phyloP scores from a whole-genome alignment of 2,888 invertebrate species.

The Busseola fusca region DNA sequence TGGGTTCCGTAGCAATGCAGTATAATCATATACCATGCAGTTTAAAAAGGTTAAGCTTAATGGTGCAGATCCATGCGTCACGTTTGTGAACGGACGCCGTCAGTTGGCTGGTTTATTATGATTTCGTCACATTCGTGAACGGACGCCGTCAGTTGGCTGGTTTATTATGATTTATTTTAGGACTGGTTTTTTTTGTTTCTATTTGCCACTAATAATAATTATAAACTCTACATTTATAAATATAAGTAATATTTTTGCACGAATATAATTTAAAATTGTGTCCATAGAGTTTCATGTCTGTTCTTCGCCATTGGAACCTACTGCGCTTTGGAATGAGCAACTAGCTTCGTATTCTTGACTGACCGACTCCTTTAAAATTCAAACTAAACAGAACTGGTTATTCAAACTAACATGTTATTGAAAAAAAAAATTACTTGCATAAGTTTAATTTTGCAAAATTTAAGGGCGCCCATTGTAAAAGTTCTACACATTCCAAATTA shows the following conservation, averaged over 20 bases:
- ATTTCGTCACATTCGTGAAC: not conserved
- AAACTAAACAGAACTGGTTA: no score
- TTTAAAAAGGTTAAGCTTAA: not conserved
- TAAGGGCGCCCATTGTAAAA: not conserved
- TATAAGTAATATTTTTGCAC: no score
- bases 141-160: not conserved
- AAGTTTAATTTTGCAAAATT: not conserved
- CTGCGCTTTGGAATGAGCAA: no score
- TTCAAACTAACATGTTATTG: no score
- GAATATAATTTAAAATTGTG: no score
- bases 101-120: not conserved
- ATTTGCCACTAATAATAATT: not conserved
- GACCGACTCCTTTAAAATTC: no score
- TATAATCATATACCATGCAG: no score
- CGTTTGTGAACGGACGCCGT: not conserved
- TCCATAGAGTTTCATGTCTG: no score
- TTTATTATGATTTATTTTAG: not conserved
- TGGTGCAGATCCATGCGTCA: not conserved
- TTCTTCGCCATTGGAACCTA: no score
- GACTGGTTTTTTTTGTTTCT: not conserved
- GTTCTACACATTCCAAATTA: not conserved
- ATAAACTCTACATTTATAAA: no score
- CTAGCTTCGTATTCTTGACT: no score
- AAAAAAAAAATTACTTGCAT: no score
- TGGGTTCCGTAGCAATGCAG: conserved; percentile 27